Percentiles rank a stretch among this genome's conserved stretches.
These are phyloP conservation scores for Diaphora mendica DNA, from an alignment of 2,888 invertebrate genomes.

Conservation along the genomic window DNA sequence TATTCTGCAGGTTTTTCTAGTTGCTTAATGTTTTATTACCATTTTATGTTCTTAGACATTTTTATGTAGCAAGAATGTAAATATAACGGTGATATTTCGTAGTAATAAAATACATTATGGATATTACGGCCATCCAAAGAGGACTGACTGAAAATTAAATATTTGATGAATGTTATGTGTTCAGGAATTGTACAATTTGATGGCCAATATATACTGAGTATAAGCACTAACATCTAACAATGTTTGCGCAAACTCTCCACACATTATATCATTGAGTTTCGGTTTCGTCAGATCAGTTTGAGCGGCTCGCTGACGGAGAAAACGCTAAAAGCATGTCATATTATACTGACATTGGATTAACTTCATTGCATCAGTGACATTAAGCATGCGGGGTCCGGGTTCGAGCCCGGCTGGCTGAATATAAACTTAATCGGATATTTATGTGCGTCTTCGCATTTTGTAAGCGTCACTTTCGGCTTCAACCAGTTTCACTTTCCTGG, in stretches of 20 bases:
- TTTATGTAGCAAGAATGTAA: slow-evolving; percentile 53
- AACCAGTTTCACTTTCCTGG: slow-evolving; percentile 82
- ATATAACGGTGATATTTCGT: slow-evolving; percentile 54
- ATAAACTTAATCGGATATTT: slow-evolving; percentile 66
- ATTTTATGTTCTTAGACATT: slow-evolving; percentile 48
- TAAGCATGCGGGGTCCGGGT: slow-evolving; percentile 59
- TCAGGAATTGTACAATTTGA: slow-evolving; percentile 18
- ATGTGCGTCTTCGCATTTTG: slow-evolving; percentile 69
- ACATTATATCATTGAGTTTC: slow-evolving; percentile 58
- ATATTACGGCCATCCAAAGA: slow-evolving; percentile 35
- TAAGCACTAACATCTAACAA: slow-evolving; percentile 38
- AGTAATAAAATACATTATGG: slow-evolving; percentile 49
- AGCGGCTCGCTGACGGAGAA: slow-evolving; percentile 50
- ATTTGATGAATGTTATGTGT: slow-evolving; percentile 24
- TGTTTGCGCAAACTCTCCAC: slow-evolving; percentile 64
- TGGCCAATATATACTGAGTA: slow-evolving; percentile 40
- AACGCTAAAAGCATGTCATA: slow-evolving; percentile 66
- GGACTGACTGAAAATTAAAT: slow-evolving; percentile 25
- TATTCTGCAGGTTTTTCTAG: slow-evolving; percentile 58
- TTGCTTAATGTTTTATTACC: slow-evolving; percentile 61
- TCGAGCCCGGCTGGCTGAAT: slow-evolving; percentile 46
- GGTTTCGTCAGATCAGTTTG: slow-evolving; percentile 51
- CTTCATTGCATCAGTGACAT: slow-evolving; percentile 68
- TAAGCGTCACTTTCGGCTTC: slow-evolving; percentile 75
- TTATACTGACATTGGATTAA: slow-evolving; percentile 72